phyloP scores from a whole-genome alignment of 2,113 vertebrate genomes.

The Notiomystis cincta region DNA sequence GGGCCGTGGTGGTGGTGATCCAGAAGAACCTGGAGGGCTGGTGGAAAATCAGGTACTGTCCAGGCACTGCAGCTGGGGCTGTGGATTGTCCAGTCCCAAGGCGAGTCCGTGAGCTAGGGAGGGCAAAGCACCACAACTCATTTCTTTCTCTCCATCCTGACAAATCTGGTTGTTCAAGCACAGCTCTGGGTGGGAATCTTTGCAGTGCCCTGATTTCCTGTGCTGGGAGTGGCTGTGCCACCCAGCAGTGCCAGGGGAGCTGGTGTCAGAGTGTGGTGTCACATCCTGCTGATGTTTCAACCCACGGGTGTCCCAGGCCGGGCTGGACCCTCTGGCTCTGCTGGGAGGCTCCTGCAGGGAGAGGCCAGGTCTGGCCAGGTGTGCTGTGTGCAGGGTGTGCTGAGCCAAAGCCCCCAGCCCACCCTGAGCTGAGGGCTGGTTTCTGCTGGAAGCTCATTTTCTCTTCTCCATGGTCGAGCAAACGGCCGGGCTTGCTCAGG shows the following conservation, averaged over 20 bases:
- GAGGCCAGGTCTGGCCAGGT: neutral
- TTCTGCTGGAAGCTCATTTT: neutral
- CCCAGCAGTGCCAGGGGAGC: neutral
- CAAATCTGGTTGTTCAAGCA: neutral
- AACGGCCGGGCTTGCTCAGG: neutral
- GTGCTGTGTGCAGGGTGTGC: neutral
- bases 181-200: neutral
- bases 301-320: neutral
- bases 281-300: neutral
- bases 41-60: slow-evolving; percentile 95
- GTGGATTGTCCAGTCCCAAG: neutral
- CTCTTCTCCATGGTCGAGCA: neutral
- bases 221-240: neutral
- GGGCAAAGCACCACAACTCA: neutral
- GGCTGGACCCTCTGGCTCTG: neutral
- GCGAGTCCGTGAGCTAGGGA: neutral
- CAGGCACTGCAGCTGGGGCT: neutral
- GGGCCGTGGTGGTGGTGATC: slow-evolving; percentile 89
- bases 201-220: neutral
- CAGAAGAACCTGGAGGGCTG: slow-evolving; percentile 99
- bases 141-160: neutral
- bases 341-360: neutral
- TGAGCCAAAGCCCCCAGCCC: neutral
- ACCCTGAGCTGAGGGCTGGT: neutral
- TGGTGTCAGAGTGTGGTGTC: neutral